Base-by-base conservation (phyloP, 92 coral and sea anemone species). In the Diadumene lineata region DNA sequence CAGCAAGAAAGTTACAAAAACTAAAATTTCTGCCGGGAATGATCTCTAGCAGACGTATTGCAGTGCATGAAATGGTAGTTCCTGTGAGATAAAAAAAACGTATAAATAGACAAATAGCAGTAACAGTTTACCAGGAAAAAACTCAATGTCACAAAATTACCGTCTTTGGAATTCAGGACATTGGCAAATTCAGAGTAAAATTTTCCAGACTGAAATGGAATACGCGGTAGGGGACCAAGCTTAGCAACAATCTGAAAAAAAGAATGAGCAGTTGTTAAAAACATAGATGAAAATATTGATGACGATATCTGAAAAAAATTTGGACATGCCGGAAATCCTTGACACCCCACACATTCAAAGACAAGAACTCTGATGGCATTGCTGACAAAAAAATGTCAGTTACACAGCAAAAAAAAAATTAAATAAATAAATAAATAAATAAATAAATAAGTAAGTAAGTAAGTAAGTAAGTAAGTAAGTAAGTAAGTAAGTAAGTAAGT, bases 151-250 rank as follows among this genome's bases (percentile, higher is more conserved):
- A n/a, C n/a, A n/a, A n/a, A n/a, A 7, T 27, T 38, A 86, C 87
- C 96, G 76, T 85, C 22, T 34, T 31, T 72, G 58, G 75, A 69
- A 57, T 84, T 82, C 53, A 87, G 79, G 68, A 91, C 88, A 34
- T 78, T 72, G 51, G 82, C 70, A 60, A 85, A 88, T 18, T 73
- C 78, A 31, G 80, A 76, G 71, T 82, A 91, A 70, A 80, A 94
- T 66, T 94, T 94, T 11, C 98, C 98, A 61, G 94, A 77, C 56
- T 91, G 93, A 79, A 88, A 94, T 16, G 93, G 98, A 69, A 46
- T 60, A 24, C 77, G 60, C 1, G 98, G 97, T 22, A 94, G 43
- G 18, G 86, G 93, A 56, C 98, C 98, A 73, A 94, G 86, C 30
- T 88, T 61, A 13, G 93, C 28, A 34, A 86, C 86, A 72, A 94